Evolutionary conservation across 2,888 invertebrate species (phyloP).

Genomic region (Myopa tessellatipennis): DNA sequence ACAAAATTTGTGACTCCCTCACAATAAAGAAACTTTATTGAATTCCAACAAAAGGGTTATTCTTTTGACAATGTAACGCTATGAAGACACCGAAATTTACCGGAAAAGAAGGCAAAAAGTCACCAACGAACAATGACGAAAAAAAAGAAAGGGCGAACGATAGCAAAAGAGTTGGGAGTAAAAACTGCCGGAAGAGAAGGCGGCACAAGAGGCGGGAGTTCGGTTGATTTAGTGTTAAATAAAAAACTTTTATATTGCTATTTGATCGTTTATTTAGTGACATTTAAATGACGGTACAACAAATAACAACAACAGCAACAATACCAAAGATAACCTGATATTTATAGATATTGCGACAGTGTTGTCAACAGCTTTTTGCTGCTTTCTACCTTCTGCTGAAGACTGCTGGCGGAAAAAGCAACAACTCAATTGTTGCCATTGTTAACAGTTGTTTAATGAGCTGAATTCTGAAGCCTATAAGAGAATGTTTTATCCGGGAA

Average conservation of each 20-base stretch:
- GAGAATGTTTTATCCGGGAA: too few species aligned
- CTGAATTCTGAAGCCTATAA: too few species aligned
- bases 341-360: not conserved
- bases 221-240: constrained; percentile 39
- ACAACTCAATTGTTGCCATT: too few species aligned
- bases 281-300: constrained; percentile 55
- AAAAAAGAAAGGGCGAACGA: not conserved
- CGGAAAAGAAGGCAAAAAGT: constrained; percentile 3
- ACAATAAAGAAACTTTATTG: constrained; percentile 26
- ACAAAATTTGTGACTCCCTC: constrained; percentile 9
- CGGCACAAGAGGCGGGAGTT: not conserved
- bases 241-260: constrained; percentile 62
- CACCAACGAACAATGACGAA: not conserved
- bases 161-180: not conserved
- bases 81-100: not conserved
- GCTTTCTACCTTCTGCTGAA: too few species aligned
- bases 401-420: too few species aligned
- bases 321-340: not conserved
- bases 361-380: not conserved
- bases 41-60: constrained; percentile 36
- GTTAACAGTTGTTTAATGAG: too few species aligned
- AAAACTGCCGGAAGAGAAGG: not conserved
- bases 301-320: constrained; percentile 22
- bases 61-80: not conserved
- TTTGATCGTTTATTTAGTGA: constrained; percentile 67